Percentiles rank a stretch among this genome's conserved stretches.
Conservation (phyloP, 1,140 invertebrate species). For the Trichonephila inaurata region DNA sequence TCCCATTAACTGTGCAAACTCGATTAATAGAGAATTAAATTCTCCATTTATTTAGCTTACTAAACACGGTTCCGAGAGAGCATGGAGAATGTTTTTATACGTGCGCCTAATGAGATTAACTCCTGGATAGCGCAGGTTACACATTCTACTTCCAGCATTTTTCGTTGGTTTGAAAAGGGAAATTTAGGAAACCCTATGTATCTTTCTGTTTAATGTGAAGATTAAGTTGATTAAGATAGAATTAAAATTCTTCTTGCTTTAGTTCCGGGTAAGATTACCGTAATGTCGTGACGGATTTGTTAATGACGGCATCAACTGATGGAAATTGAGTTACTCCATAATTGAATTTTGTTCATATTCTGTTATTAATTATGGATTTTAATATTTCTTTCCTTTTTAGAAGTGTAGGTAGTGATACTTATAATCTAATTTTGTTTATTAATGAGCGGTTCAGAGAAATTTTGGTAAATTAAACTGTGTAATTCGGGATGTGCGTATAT, state of each 20-base stretch:
- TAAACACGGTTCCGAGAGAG: conserved; percentile 3
- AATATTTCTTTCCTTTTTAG: no score
- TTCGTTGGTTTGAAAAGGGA: neutral
- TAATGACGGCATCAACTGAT: neutral
- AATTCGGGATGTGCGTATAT: no score
- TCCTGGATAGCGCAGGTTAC: neutral
- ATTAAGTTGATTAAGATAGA: neutral
- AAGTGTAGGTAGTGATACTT: no score
- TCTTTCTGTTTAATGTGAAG: neutral
- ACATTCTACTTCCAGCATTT: neutral
- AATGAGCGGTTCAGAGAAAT: no score
- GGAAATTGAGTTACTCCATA: neutral
- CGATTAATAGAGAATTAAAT: conserved; percentile 13
- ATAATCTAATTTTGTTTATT: no score
- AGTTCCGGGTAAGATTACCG: neutral
- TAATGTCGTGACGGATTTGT: neutral
- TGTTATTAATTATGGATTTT: no score
- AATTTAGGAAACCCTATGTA: neutral
- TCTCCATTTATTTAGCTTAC: conserved; percentile 19
- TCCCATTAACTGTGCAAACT: conserved; percentile 16
- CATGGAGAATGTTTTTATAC: neutral
- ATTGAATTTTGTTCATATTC: neutral
- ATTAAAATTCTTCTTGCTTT: neutral
- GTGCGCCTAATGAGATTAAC: neutral
- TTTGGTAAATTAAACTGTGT: no score